Percentiles rank a stretch among this genome's conserved stretches.
These are phyloP conservation scores for Epinephelus fuscoguttatus DNA, from an alignment of 2,113 vertebrate genomes.

Conservation along the genomic window DNA sequence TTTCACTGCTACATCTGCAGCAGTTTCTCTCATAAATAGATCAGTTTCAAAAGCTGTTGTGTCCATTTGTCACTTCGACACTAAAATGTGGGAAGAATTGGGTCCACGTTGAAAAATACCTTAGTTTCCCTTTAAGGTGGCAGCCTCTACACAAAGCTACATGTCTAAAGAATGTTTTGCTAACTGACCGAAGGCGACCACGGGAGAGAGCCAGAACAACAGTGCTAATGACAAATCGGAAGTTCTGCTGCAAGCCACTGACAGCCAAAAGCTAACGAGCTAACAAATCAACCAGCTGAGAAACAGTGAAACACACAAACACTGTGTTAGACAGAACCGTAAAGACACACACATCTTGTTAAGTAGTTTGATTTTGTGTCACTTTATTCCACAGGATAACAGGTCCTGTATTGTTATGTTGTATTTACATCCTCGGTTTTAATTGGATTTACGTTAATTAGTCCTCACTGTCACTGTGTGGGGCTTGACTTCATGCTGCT, in stretches of 20 bases:
- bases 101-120: no score
- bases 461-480: conserved; percentile 30
- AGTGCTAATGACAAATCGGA: background rate
- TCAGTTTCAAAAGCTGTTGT: no score
- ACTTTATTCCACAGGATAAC: background rate
- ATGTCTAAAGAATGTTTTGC: background rate
- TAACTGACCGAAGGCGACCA: no score
- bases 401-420: background rate
- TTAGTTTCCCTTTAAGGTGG: no score
- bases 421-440: conserved; percentile 33
- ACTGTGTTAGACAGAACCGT: background rate
- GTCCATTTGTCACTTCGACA: no score
- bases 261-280: background rate
- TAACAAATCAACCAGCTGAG: conserved; percentile 1
- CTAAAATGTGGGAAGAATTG: no score
- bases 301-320: conserved; percentile 7
- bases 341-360: background rate
- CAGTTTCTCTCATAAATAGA: no score
- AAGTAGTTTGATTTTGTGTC: background rate
- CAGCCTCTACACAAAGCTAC: background rate
- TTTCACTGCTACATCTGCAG: no score
- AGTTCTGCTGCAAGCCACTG: background rate
- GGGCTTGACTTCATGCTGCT: conserved; percentile 37
- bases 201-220: no score
- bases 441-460: conserved; percentile 53